Conservation (phyloP, 1,140 invertebrate species). For the Polyergus mexicanus region DNA sequence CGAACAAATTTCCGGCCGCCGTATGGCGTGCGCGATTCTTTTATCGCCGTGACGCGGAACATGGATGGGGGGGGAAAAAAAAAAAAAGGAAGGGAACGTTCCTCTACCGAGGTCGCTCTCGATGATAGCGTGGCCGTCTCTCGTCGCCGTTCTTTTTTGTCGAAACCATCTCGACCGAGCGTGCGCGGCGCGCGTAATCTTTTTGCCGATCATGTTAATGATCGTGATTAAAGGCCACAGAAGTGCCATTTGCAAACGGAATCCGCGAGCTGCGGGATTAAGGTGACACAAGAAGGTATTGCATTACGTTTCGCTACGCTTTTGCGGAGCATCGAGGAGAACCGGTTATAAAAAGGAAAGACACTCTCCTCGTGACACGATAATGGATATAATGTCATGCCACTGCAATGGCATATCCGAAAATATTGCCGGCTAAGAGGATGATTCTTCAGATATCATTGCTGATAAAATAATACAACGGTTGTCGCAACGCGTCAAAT, state of each 20-base stretch:
- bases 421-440: conserved; percentile 11
- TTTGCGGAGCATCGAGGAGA: conserved; percentile 14
- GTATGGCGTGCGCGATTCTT: conserved; percentile 52
- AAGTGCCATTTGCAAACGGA: conserved; percentile 47
- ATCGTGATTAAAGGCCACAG: conserved; percentile 39
- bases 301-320: conserved; percentile 27
- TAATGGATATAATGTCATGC: background rate
- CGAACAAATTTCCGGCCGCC: conserved; percentile 58
- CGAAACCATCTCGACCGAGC: conserved; percentile 36
- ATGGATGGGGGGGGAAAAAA: too few relatives aligned
- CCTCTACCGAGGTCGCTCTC: conserved; percentile 33
- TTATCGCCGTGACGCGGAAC: conserved; percentile 45
- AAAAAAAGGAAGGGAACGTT: background rate
- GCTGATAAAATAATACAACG: background rate
- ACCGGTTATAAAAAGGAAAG: conserved; percentile 18
- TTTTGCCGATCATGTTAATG: conserved; percentile 51
- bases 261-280: conserved; percentile 32
- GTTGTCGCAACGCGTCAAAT: background rate
- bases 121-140: conserved; percentile 38
- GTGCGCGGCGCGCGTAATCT: conserved; percentile 29
- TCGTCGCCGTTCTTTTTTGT: conserved; percentile 36
- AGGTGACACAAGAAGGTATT: conserved; percentile 51
- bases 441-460: conserved; percentile 5
- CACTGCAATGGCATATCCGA: background rate
- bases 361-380: background rate